Evolutionary conservation across 2,797 vertebrate species (phyloP), one percentile per base, ranked within the genome.

Genomic region (Malurus splendens): DNA sequence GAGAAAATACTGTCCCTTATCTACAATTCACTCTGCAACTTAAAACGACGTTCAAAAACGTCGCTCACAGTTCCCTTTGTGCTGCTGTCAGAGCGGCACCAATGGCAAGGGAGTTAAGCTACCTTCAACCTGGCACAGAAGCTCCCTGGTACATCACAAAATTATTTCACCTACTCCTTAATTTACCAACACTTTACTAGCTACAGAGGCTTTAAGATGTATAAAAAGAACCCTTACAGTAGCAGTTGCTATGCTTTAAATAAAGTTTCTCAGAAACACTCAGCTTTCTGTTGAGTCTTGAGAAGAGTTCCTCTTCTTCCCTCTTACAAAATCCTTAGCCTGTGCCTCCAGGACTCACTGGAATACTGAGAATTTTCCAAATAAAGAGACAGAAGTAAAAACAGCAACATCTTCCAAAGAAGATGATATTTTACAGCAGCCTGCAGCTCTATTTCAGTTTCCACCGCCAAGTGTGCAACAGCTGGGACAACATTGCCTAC

Each of bases 331-430:
- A 74, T 71, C 47, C n/a, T 38, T 57, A 62, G 50, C 32, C 36
- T 74, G 44, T 60, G 67, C n/a, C 55, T 89, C 67, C 64, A 71
- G 64, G 60, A 90, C 78, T 67, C 39, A 41, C 6, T 62, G 36
- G 41, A 91, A 78, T 82, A 87, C 27, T 59, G 38, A 65, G 23
- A 87, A 30, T 74, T 90, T 94, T 93, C 87, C 68, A 88, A 84
- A 88, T 44, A 60, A 85, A 93, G 88, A 52, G 90, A 79, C 9
- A 79, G 68, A 81, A 81, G 13, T 51, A 59, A 75, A 89, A 94
- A 0, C 36, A 73, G 79, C 52, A 83, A 73, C 68, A 82, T 57
- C 20, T 92, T 82, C 76, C 83, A 68, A 38, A 73, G 17, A 74
- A 87, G 73, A 88, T 32, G 70, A 23, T 39, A 73, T 51, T 90